Evolutionary conservation across 2,797 vertebrate species (phyloP).

Genomic region (Manis pentadactyla): DNA sequence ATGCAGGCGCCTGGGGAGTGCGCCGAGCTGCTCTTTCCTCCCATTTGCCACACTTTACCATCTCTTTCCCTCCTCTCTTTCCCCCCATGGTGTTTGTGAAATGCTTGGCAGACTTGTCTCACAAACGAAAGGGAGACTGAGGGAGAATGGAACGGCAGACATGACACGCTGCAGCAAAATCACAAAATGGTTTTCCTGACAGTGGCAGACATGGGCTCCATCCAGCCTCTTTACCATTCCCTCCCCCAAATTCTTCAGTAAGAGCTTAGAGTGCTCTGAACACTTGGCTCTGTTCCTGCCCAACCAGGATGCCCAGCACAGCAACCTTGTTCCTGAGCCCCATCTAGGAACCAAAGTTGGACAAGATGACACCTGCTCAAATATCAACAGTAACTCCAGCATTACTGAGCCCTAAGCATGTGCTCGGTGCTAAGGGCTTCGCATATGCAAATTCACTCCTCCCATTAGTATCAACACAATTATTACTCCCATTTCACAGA

Average conservation of each 20-base stretch:
- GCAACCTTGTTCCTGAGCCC: neutral
- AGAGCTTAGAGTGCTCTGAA: neutral
- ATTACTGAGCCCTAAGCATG: neutral
- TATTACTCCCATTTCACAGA: neutral
- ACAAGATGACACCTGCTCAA: neutral
- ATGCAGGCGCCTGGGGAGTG: constrained; percentile 79
- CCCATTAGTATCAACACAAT: neutral
- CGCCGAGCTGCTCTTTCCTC: neutral
- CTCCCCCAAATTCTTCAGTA: neutral
- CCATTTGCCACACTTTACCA: neutral
- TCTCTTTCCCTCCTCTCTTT: neutral
- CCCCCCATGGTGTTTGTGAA: neutral
- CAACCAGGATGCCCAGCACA: neutral
- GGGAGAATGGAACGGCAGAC: neutral
- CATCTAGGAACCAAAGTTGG: neutral
- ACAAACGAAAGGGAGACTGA: neutral
- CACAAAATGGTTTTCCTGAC: neutral
- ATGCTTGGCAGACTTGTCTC: neutral
- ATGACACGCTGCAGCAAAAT: neutral
- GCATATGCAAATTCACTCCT: neutral
- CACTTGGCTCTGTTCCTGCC: neutral
- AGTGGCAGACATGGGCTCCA: neutral
- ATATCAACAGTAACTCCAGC: no score
- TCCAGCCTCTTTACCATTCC: neutral
- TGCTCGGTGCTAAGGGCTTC: neutral